phyloP scores from a whole-genome alignment of 2,113 vertebrate genomes.

The Rhea pennata region DNA sequence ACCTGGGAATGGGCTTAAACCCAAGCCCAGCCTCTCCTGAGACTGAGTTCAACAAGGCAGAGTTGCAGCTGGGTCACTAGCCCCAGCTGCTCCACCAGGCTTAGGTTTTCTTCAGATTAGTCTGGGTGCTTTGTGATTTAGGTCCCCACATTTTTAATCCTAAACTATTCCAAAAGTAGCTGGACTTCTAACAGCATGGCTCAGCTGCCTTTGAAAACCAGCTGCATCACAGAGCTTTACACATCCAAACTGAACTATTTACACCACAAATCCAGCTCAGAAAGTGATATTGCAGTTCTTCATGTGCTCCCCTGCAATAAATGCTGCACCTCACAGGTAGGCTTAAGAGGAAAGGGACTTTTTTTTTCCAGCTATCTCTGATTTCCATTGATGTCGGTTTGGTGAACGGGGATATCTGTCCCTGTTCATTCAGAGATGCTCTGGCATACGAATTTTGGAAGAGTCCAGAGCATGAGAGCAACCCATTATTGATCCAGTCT shows the following conservation, averaged over 20 bases:
- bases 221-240: background rate
- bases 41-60: background rate
- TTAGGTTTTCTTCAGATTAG: background rate
- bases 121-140: background rate
- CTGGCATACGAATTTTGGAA: background rate
- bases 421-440: background rate
- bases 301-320: background rate
- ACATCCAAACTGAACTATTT: background rate
- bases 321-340: background rate
- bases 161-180: background rate
- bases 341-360: background rate
- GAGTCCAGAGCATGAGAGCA: background rate
- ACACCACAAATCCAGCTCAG: background rate
- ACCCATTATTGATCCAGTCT: background rate
- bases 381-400: background rate
- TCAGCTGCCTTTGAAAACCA: background rate
- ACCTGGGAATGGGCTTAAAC: background rate
- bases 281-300: background rate
- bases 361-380: background rate
- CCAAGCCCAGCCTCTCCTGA: background rate
- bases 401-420: background rate
- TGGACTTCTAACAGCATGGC: background rate
- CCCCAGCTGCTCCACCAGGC: background rate
- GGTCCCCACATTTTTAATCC: background rate
- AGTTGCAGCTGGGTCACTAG: background rate